These are phyloP conservation scores for Sisyra terminalis DNA, from an alignment of 2,888 invertebrate species.

Conservation along the genomic window DNA sequence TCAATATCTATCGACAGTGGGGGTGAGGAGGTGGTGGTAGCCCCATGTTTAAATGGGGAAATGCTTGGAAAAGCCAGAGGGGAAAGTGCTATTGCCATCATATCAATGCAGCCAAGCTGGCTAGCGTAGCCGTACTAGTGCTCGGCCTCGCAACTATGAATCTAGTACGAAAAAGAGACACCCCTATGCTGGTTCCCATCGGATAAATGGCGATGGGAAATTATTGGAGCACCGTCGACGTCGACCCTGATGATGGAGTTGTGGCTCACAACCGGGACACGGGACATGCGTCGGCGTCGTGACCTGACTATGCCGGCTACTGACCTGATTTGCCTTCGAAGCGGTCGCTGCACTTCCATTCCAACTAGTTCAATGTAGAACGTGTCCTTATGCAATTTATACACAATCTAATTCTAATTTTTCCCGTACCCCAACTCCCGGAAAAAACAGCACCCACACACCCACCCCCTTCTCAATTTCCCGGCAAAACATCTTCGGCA, in stretches of 20 bases:
- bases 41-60: too few species aligned
- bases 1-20: too few species aligned
- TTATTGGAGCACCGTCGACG: background rate
- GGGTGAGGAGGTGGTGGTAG: too few species aligned
- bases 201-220: background rate
- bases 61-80: too few species aligned
- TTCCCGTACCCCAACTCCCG: too few species aligned
- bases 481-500: too few species aligned
- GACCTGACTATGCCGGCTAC: conserved; percentile 6
- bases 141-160: background rate
- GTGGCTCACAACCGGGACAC: conserved; percentile 2
- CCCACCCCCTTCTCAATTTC: too few species aligned
- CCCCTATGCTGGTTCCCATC: background rate
- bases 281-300: conserved; percentile 3
- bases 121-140: conserved; percentile 2
- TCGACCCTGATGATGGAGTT: conserved; percentile 1
- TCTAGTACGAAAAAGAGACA: conserved; percentile 1
- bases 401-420: too few species aligned
- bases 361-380: too few species aligned
- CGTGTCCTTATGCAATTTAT: too few species aligned
- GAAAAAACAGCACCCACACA: too few species aligned
- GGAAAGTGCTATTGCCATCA: too few species aligned
- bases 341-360: conserved; percentile 6
- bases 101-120: conserved; percentile 6
- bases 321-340: conserved; percentile 8